Conservation (phyloP, 2,113 vertebrate genomes). For the Garra rufa region DNA sequence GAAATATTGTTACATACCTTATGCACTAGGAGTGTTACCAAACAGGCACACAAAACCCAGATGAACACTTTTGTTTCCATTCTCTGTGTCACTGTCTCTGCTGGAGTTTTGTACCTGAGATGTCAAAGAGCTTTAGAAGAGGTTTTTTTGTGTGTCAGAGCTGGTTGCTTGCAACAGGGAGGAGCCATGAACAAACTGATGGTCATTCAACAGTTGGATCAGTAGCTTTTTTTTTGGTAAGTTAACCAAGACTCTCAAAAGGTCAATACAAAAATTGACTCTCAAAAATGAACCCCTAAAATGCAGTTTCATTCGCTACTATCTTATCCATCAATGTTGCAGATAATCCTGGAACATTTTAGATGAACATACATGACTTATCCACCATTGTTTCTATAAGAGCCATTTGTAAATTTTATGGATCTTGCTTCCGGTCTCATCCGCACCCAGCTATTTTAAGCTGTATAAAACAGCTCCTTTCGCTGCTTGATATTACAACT, state of each 20-base stretch:
- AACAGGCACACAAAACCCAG: slow-evolving; percentile 17
- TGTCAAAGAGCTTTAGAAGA: not conserved
- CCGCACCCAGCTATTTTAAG: no score
- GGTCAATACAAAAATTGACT: not conserved
- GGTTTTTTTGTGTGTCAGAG: not conserved
- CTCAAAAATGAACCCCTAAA: not conserved
- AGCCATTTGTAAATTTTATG: no score
- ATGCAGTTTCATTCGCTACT: not conserved
- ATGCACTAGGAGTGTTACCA: not conserved
- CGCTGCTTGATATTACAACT: no score
- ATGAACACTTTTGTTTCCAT: slow-evolving; percentile 10
- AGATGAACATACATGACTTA: no score
- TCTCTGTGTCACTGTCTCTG: not conserved
- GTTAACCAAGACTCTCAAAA: not conserved
- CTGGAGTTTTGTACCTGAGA: not conserved
- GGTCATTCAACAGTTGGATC: slow-evolving; percentile 22
- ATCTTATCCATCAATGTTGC: no score
- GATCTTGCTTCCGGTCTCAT: no score
- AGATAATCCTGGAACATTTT: no score
- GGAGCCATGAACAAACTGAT: slow-evolving; percentile 9
- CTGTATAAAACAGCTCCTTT: no score
- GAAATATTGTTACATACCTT: not conserved
- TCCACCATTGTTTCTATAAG: no score
- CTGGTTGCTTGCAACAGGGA: not conserved
- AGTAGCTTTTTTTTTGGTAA: not conserved